A percentile compares a stretch with the other conserved stretches of the same genome.
Evolutionary conservation across 1,140 invertebrate genomes (phyloP).

Genomic region (Zaprionus lachaisei): DNA sequence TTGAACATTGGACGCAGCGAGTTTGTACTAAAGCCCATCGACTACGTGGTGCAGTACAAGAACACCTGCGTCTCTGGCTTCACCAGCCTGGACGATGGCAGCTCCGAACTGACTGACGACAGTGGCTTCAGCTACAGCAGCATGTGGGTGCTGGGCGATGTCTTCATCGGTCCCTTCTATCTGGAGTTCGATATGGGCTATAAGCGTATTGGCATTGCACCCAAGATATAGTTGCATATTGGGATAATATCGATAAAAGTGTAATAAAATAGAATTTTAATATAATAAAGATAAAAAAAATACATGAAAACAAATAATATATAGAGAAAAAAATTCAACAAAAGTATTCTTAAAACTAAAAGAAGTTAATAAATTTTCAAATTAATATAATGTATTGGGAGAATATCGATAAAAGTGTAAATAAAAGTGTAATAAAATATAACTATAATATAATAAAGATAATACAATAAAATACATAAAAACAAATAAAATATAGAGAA

Average conservation of each 20-base stretch:
- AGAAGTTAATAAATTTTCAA: too few relatives aligned
- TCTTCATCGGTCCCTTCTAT: slow-evolving; percentile 49
- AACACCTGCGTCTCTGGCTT: slow-evolving; percentile 65
- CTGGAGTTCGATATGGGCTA: slow-evolving; percentile 54
- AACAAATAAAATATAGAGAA: neutral
- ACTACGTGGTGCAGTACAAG: slow-evolving; percentile 84
- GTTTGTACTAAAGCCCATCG: slow-evolving; percentile 44
- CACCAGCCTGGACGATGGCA: slow-evolving; percentile 88
- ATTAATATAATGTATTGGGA: neutral
- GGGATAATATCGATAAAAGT: neutral
- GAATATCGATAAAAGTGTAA: neutral
- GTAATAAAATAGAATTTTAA: neutral
- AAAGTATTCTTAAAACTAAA: too few relatives aligned
- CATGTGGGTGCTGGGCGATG: slow-evolving; percentile 54
- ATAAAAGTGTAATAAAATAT: too few relatives aligned
- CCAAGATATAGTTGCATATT: slow-evolving; percentile 21
- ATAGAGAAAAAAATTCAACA: too few relatives aligned
- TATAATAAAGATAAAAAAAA: neutral
- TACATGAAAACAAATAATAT: neutral
- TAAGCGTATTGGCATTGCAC: slow-evolving; percentile 47
- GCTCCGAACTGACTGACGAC: slow-evolving; percentile 86
- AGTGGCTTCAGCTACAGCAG: slow-evolving; percentile 23
- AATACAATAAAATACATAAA: neutral
- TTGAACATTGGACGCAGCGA: slow-evolving; percentile 60
- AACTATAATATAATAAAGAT: neutral